Base-by-base conservation (phyloP, 2,888 invertebrate species). In the Spatulosminthurus flaviceps region DNA sequence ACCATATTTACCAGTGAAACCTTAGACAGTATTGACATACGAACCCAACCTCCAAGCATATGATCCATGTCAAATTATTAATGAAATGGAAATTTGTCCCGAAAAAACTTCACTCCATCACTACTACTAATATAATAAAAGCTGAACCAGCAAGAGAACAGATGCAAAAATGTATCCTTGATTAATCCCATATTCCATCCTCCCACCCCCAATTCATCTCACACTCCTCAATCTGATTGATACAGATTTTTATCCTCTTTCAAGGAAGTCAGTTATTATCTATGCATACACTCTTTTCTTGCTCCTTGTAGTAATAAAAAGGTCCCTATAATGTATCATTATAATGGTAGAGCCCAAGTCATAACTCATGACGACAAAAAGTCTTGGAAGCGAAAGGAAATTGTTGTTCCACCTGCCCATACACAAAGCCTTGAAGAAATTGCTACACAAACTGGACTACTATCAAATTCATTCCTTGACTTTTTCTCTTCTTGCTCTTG, bases 61-160 rank as follows among this genome's bases (percentile, higher is more conserved):
- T 26, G 64, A 64, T 26, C 64, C 64, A 24, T 64, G 64, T 64
- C 64, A 64, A 64, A 64, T 64, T 26, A 64, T 64, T 64, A 64
- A 64, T 64, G 64, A 64, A 64, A 64, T 64, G 64, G 24, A 64
- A 64, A 64, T 64, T 64, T 64, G 64, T 26, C 64, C 22, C 9
- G 64, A 22, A 60, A 4, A 64, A 64, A 64, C n/a, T n/a, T n/a
- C n/a, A n/a, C n/a, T n/a, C n/a, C n/a, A n/a, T n/a, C n/a, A n/a
- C n/a, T n/a, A n/a, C n/a, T n/a, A n/a, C n/a, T n/a, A n/a, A n/a
- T n/a, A n/a, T n/a, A 26, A 64, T 24, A 22, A 24, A 11, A 22
- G 24, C 16, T 64, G 64, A 5, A 64, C 24, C 16, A 9, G 24
- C 21, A 22, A 51, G 16, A 51, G 51, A 13, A 7, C 7, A 51